Evolutionary conservation across 35 echinoderm and acorn worm genomes (phyloP), one percentile per base, ranked within the genome.

Genomic region (Ptychodera flava): DNA sequence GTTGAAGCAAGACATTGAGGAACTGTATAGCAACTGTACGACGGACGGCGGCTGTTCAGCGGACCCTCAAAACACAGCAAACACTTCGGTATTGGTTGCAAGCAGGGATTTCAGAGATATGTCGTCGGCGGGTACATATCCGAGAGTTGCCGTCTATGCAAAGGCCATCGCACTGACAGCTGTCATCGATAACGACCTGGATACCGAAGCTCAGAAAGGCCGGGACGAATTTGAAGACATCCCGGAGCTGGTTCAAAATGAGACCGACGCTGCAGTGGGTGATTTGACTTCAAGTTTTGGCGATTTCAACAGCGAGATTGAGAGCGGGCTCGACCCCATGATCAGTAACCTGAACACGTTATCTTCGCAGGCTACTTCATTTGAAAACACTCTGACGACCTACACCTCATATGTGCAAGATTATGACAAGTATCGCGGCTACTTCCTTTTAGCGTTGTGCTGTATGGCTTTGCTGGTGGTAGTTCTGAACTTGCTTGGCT

Each of bases 401-500:
- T 64, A 64, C 45, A 64, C 45, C 6, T 12, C 6, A 64, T 64
- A 64, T 64, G 6, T 64, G 45, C 6, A 64, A 6, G 45, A 64
- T 22, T 64, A 64, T 22, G 45, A 64, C 22, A 64, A 6, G 22
- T 64, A 64, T 64, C 45, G 45, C 22, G 45, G 45, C 22, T 64
- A 64, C 45, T 64, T 64, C 45, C 6, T 64, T 6, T 22, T 64
- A 12, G 45, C 6, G 6, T 78, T 36, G 53, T 77, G 0, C 53
- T 93, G 15, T 97, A 91, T 89, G 85, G 89, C 35, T 34, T 97
- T 93, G 28, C 76, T 93, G 37, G 86, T 93, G n/a, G 89, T 79
- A 12, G 27, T 89, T 12, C 77, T 97, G 15, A 91, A 89, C 78
- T 15, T 89, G 0, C 31, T 97, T 16, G 95, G 95, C 30, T 28